Evolutionary conservation across 1,140 invertebrate genomes (phyloP).

Genomic region (Venturia canescens): DNA sequence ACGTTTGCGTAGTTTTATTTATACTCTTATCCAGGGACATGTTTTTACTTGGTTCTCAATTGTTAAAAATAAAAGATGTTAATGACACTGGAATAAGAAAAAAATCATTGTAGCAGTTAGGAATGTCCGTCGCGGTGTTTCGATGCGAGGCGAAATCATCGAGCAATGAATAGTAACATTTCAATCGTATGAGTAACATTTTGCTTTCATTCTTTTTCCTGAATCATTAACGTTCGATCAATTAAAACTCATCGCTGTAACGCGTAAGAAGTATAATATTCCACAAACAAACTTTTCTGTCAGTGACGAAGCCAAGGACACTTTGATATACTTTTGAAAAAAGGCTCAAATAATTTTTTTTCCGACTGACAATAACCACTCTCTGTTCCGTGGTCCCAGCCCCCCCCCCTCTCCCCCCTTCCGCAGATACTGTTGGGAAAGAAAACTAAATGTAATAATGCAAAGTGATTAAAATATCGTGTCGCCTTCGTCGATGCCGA

Average conservation of each 20-base stretch:
- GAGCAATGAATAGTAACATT: not conserved
- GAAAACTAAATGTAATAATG: not conserved
- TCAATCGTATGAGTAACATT: not conserved
- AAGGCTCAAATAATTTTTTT: not conserved
- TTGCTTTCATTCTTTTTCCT: not conserved
- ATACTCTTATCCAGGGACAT: too few relatives aligned
- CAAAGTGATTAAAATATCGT: slow-evolving; percentile 68
- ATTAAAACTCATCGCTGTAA: not conserved
- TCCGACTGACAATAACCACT: slow-evolving; percentile 11
- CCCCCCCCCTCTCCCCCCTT: not conserved
- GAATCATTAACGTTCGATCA: not conserved
- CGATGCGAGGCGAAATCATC: not conserved
- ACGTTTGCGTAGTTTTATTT: too few relatives aligned
- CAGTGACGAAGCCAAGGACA: not conserved
- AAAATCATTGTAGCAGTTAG: slow-evolving; percentile 6
- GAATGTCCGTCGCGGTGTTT: slow-evolving; percentile 7
- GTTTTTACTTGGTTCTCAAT: too few relatives aligned
- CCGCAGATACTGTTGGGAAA: not conserved
- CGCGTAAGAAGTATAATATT: not conserved
- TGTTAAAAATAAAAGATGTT: not conserved
- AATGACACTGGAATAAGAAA: not conserved
- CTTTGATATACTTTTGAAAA: not conserved
- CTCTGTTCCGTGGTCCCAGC: not conserved
- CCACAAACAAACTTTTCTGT: not conserved
- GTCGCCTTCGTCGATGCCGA: slow-evolving; percentile 76